phyloP scores from a whole-genome alignment of 1,140 invertebrate genomes.

The Tetramorium simillimum region DNA sequence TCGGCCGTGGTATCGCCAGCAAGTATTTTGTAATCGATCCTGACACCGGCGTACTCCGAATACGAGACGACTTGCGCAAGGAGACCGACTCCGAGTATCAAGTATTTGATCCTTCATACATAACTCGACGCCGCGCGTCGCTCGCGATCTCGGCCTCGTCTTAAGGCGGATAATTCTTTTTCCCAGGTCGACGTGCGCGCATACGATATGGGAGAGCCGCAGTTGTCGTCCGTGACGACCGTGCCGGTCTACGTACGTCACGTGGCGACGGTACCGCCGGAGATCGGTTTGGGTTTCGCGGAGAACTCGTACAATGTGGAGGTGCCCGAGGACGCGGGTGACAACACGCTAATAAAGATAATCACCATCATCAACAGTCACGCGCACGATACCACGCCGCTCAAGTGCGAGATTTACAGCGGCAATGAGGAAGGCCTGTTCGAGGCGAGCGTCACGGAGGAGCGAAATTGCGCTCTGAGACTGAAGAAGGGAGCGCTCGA shows the following conservation, averaged over 20 bases:
- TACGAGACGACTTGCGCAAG: slow-evolving; percentile 93
- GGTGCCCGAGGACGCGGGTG: slow-evolving; percentile 91
- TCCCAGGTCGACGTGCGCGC: slow-evolving; percentile 92
- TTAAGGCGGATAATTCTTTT: slow-evolving; percentile 6
- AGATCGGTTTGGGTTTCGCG: slow-evolving; percentile 92
- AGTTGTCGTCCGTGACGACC: slow-evolving; percentile 91
- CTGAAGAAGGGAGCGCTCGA: slow-evolving; percentile 90
- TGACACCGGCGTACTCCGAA: slow-evolving; percentile 91
- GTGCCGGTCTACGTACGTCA: slow-evolving; percentile 94
- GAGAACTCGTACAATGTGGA: slow-evolving; percentile 93
- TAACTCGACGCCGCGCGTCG: neutral
- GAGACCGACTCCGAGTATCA: slow-evolving; percentile 94
- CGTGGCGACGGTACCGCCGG: slow-evolving; percentile 88
- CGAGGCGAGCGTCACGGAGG: slow-evolving; percentile 89
- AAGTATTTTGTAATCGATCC: slow-evolving; percentile 95
- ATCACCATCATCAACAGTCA: slow-evolving; percentile 91
- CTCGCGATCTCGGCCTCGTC: neutral
- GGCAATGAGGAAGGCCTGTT: slow-evolving; percentile 91
- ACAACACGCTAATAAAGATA: slow-evolving; percentile 89
- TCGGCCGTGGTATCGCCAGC: slow-evolving; percentile 91
- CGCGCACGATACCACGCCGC: slow-evolving; percentile 88
- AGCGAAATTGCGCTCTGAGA: slow-evolving; percentile 92
- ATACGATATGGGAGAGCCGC: slow-evolving; percentile 94
- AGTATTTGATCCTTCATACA: slow-evolving; percentile 77
- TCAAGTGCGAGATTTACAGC: slow-evolving; percentile 90